phyloP scores from a whole-genome alignment of 2,797 vertebrate species.

The Coranthus polyacanthus region DNA sequence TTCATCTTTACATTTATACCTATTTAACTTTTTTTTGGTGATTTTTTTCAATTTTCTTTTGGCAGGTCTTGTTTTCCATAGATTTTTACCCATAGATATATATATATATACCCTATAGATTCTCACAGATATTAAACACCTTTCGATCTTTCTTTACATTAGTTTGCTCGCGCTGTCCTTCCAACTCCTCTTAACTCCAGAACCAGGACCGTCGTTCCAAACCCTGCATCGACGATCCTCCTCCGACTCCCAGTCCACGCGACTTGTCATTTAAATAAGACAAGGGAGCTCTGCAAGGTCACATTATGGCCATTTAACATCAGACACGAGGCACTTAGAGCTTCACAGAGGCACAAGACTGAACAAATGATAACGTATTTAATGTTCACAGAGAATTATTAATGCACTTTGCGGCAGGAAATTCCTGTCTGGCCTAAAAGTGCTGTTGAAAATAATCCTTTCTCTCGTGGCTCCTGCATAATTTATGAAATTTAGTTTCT shows the following conservation, averaged over 20 bases:
- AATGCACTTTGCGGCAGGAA: slow-evolving; percentile 35
- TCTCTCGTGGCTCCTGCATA: slow-evolving; percentile 38
- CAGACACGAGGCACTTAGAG: neutral
- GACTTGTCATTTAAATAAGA: slow-evolving; percentile 2
- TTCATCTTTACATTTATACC: too few relatives aligned
- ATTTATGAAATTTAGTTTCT: slow-evolving; percentile 53
- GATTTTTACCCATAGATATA: too few relatives aligned
- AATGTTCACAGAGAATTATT: slow-evolving; percentile 44
- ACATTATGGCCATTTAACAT: neutral
- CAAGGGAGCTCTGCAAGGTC: neutral
- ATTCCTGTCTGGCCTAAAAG: slow-evolving; percentile 21
- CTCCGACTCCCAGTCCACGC: too few relatives aligned
- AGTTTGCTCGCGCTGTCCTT: too few relatives aligned
- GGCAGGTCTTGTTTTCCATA: too few relatives aligned
- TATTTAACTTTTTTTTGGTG: too few relatives aligned
- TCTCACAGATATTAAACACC: too few relatives aligned
- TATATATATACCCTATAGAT: too few relatives aligned
- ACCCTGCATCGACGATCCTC: neutral
- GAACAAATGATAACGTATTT: slow-evolving; percentile 34
- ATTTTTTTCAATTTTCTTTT: too few relatives aligned
- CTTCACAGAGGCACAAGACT: neutral
- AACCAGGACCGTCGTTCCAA: neutral
- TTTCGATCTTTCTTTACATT: too few relatives aligned
- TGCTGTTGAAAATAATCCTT: slow-evolving; percentile 24
- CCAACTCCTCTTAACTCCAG: too few relatives aligned